These are phyloP conservation scores for Lamellibrachia luymesi DNA, from an alignment of 1,140 invertebrate species.

Conservation along the genomic window DNA sequence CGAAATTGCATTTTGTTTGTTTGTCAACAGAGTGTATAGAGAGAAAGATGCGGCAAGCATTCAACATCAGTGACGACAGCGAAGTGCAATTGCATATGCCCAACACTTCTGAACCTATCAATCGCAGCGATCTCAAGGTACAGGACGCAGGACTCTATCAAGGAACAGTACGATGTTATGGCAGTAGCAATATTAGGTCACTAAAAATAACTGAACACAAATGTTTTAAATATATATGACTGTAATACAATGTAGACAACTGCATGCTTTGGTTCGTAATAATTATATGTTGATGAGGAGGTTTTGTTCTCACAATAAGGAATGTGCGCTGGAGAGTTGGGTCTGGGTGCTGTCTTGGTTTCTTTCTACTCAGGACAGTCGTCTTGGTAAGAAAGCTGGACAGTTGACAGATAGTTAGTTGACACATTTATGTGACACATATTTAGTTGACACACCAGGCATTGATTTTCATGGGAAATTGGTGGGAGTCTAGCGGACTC, in stretches of 20 bases:
- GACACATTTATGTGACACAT: no score
- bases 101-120: conserved; percentile 57
- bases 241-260: not conserved
- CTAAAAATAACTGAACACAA: not conserved
- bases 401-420: no score
- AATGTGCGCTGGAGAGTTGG: not conserved
- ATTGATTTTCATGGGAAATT: no score
- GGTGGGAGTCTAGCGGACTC: no score
- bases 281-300: not conserved
- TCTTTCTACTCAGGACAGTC: no score
- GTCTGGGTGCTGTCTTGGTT: no score
- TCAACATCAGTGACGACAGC: conserved; percentile 54
- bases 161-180: conserved; percentile 34
- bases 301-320: not conserved
- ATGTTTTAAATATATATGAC: not conserved
- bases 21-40: conserved; percentile 50
- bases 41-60: conserved; percentile 54
- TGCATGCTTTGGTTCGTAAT: not conserved
- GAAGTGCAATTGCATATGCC: conserved; percentile 58
- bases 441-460: no score
- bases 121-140: conserved; percentile 55
- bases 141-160: conserved; percentile 58
- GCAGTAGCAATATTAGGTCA: conserved; percentile 36
- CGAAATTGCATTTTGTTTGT: not conserved
- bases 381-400: no score